Evolutionary conservation across 1,140 invertebrate species (phyloP), one percentile per base, ranked within the genome.

Genomic region (Riptortus pedestris): DNA sequence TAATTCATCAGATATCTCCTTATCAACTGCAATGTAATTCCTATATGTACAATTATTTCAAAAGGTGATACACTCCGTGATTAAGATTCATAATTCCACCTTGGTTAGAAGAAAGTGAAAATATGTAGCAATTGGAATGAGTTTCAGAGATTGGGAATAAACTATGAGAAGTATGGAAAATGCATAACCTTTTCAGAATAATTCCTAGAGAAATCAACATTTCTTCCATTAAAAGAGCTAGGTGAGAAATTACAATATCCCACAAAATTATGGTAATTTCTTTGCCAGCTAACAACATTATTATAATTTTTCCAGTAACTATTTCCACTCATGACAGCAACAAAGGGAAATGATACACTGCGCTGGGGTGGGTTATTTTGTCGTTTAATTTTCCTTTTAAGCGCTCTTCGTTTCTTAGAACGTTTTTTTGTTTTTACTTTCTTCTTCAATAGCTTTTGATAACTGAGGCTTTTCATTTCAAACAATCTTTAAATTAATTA

Each of bases 221-320:
- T 14, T 38, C 5, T 14, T 38, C 31, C 31, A 38, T 5, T 7
- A 7, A 38, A 38, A 38, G n/a, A n/a, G n/a, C n/a, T n/a, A 7
- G 31, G 31, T 38, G 31, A 7, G 31, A 7, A 38, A 5, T 38
- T 14, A 14, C 14, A 7, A 38, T 38, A 38, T n/a, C n/a, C n/a
- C n/a, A 38, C 5, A 38, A 38, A 38, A 31, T 60, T 31, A n/a
- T 29, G 5, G 26, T 43, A 60, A 60, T 43, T 31, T 26, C 7
- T 31, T 20, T 63, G 45, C 61, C 61, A 63, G 16, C 52, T 29
- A 31, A 63, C 24, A 3, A 63, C 61, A 20, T 52, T 63, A 26
- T 27, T 29, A 26, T 63, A 63, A 52, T 63, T 63, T n/a, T 51
- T 29, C 61, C 61, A 63, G 31, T 28, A 63, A 28, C 3, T 29